Conservation (phyloP, 2,113 vertebrate genomes). For the Dasyornis broadbenti region DNA sequence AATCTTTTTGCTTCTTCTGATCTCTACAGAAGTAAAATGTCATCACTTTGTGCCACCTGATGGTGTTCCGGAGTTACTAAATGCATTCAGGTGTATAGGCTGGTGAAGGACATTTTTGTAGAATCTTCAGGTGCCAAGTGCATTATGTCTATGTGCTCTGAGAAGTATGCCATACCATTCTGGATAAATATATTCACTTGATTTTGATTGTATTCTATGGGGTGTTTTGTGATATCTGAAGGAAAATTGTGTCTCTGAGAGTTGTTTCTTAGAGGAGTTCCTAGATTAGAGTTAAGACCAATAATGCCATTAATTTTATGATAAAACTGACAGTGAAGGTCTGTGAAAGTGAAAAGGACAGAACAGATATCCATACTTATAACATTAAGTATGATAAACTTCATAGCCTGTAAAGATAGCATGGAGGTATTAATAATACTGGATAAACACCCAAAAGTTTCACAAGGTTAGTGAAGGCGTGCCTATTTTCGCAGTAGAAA, state of each 20-base stretch:
- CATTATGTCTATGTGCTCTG: background rate
- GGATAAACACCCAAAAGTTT: background rate
- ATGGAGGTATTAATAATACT: background rate
- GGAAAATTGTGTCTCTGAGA: background rate
- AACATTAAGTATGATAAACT: background rate
- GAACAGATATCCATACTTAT: background rate
- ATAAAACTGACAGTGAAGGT: background rate
- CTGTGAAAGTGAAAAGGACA: background rate
- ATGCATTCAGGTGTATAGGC: background rate
- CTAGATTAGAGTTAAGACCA: background rate
- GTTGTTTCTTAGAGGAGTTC: background rate
- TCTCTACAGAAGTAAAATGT: background rate
- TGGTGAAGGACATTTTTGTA: background rate
- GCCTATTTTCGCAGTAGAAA: background rate
- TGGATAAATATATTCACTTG: background rate
- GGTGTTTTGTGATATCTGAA: background rate
- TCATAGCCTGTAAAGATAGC: background rate
- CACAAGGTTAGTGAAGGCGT: background rate
- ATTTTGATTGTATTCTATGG: background rate
- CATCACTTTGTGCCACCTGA: background rate
- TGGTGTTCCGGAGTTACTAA: background rate
- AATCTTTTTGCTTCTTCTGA: background rate
- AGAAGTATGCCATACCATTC: background rate
- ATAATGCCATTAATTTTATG: background rate
- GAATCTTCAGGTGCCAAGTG: background rate